Conservation (phyloP, 2,797 vertebrate species). For the Poecile montanus region DNA sequence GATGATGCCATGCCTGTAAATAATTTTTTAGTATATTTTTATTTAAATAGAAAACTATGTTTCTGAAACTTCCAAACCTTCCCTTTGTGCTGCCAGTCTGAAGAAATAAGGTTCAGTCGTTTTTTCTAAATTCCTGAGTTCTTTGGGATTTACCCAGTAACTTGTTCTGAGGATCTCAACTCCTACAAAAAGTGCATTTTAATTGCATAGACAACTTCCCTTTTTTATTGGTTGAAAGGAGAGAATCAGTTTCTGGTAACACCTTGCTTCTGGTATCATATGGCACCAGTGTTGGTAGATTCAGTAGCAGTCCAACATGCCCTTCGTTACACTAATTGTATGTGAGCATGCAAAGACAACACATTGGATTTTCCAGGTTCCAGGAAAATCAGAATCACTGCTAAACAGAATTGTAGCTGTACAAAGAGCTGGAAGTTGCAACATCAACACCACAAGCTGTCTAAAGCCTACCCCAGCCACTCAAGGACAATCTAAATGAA, state of each 20-base stretch:
- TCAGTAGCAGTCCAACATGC: not conserved
- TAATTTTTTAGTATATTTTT: not conserved
- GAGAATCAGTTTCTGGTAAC: not conserved
- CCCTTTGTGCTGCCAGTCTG: not conserved
- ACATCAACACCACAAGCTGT: not conserved
- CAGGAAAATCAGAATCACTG: not conserved
- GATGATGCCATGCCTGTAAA: not conserved
- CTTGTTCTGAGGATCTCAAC: not conserved
- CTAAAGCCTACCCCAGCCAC: not conserved
- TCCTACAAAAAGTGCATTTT: not conserved
- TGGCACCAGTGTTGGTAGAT: not conserved
- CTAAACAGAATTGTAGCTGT: not conserved
- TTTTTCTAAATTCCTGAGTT: not conserved
- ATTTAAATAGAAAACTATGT: not conserved
- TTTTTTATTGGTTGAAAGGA: not conserved
- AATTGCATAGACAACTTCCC: rapidly evolving
- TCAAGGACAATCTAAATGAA: not conserved
- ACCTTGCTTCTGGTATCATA: not conserved
- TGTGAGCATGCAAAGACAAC: not conserved
- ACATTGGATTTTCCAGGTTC: not conserved
- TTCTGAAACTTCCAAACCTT: not conserved
- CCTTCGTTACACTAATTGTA: rapidly evolving
- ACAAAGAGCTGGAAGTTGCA: not conserved
- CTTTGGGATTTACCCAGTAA: not conserved
- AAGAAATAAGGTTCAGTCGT: not conserved